phyloP scores from a whole-genome alignment of 2,888 invertebrate species.

The Thalpophila matura region DNA sequence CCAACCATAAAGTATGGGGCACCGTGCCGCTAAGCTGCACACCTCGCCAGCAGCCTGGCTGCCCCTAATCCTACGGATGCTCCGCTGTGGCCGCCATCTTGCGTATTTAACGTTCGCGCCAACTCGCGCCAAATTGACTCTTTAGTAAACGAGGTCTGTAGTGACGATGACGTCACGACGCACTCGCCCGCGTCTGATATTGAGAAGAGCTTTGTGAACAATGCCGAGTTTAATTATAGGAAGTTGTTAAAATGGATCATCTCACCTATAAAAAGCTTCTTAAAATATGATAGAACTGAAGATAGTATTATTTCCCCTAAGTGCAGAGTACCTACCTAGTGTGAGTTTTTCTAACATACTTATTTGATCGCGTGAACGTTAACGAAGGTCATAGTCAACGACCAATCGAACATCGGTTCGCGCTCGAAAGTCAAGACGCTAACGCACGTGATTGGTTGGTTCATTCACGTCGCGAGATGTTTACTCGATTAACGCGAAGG shows the following conservation, averaged over 20 bases:
- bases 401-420: no score
- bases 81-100: constrained; percentile 6
- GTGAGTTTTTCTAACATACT: no score
- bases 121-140: constrained; percentile 34
- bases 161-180: constrained; percentile 8
- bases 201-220: constrained; percentile 3
- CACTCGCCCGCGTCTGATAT: constrained; percentile 7
- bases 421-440: no score
- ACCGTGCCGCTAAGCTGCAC: background rate
- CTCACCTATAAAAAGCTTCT: background rate
- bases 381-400: no score
- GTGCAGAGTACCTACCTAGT: no score
- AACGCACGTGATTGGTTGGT: no score
- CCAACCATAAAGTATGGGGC: background rate
- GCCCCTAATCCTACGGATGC: background rate
- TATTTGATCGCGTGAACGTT: no score
- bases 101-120: background rate
- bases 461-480: no score
- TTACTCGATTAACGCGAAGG: no score
- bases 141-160: constrained; percentile 11
- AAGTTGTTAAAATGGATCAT: constrained; percentile 11
- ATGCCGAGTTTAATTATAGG: constrained; percentile 9
- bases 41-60: constrained; percentile 13
- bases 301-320: background rate
- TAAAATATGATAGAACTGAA: background rate